These are phyloP conservation scores for Lepus oiostolus DNA, from an alignment of 2,797 vertebrate species.

Conservation along the genomic window DNA sequence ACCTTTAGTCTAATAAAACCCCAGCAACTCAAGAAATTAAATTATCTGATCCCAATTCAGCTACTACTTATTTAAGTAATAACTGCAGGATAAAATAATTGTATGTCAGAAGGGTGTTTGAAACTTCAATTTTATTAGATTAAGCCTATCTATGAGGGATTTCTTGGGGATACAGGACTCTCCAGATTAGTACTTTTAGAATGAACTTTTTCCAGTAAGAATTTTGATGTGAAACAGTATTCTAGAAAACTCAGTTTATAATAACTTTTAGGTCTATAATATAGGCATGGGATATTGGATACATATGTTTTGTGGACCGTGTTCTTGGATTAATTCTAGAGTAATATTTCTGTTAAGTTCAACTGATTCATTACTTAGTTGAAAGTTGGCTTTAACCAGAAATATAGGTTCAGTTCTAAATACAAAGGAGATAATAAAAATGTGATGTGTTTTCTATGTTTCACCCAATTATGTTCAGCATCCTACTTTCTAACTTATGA, in stretches of 20 bases:
- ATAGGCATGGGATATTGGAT: neutral
- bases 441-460: neutral
- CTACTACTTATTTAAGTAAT: conserved; percentile 72
- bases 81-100: conserved; percentile 79
- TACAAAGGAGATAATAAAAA: conserved; percentile 50
- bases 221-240: neutral
- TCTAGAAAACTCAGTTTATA: neutral
- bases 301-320: neutral
- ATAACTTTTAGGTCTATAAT: neutral
- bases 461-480: neutral
- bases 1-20: conserved; percentile 76
- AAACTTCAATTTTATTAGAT: conserved; percentile 71
- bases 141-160: conserved; percentile 28
- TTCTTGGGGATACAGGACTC: conserved; percentile 10
- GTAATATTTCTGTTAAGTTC: neutral
- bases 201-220: conserved; percentile 28
- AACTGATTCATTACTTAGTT: neutral
- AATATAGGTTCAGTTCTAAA: conserved; percentile 15
- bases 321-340: neutral
- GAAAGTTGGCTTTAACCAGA: neutral
- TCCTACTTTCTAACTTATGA: neutral
- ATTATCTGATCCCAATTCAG: conserved; percentile 81
- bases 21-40: conserved; percentile 83
- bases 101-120: conserved; percentile 70
- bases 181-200: conserved; percentile 57